Conservation (phyloP, 2,113 vertebrate species). For the Bufo gargarizans region DNA sequence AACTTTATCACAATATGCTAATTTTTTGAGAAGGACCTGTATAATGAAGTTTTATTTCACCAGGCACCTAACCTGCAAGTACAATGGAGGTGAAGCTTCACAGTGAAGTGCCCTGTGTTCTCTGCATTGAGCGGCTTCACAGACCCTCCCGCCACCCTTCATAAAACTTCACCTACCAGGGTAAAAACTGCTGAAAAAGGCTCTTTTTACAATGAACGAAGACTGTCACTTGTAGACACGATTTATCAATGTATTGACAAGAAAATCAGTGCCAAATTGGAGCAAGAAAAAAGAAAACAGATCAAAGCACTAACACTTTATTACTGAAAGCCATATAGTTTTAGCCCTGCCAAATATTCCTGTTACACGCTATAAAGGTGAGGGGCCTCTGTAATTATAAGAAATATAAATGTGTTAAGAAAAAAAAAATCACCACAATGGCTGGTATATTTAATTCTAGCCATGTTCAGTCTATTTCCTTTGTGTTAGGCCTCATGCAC, state of each 20-base stretch:
- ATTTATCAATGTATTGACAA: constrained; percentile 24
- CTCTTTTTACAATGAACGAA: neutral
- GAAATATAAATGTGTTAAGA: neutral
- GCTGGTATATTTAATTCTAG: neutral
- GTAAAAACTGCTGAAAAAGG: no score
- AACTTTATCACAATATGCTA: no score
- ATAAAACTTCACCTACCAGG: no score
- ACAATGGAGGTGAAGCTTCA: no score
- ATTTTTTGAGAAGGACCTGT: no score
- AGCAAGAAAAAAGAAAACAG: constrained; percentile 21
- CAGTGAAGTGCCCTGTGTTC: no score
- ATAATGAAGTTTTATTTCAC: no score
- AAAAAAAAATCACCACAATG: neutral
- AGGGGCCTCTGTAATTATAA: neutral
- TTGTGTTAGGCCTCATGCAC: neutral
- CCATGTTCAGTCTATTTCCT: neutral
- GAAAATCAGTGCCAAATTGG: constrained; percentile 23
- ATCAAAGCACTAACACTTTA: constrained; percentile 27
- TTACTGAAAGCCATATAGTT: constrained; percentile 16
- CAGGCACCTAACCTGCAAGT: no score
- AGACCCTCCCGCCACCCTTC: no score
- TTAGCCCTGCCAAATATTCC: constrained; percentile 13
- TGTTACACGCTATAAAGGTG: neutral
- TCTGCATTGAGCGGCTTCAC: no score
- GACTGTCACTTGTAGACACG: neutral